A percentile compares a stretch with the other conserved stretches of the same genome.
These are phyloP conservation scores for Halcyon senegalensis DNA, from an alignment of 2,113 vertebrate species.

Conservation along the genomic window DNA sequence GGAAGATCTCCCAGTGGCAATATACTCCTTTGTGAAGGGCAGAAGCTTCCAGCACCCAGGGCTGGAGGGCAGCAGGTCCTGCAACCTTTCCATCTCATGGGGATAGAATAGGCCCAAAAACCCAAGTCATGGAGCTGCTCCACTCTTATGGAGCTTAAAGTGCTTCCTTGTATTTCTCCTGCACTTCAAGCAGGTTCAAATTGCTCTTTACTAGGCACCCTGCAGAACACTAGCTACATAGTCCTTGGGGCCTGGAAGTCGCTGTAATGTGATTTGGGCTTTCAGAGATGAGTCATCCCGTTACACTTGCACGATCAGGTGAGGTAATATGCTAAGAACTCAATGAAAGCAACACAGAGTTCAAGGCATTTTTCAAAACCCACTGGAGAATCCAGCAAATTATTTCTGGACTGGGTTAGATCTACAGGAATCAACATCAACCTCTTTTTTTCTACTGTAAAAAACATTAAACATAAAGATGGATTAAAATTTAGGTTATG, in stretches of 20 bases:
- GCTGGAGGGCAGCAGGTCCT: background rate
- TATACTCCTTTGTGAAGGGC: background rate
- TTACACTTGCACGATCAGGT: background rate
- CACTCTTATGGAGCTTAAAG: background rate
- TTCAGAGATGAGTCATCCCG: background rate
- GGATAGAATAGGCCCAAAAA: background rate
- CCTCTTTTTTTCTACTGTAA: background rate
- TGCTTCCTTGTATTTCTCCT: background rate
- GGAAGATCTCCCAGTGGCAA: background rate
- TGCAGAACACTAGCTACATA: background rate
- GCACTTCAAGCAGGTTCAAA: background rate
- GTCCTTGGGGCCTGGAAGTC: background rate
- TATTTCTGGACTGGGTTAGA: background rate
- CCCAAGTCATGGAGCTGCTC: background rate
- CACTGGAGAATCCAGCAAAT: background rate
- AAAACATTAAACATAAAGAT: background rate
- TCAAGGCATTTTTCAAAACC: background rate
- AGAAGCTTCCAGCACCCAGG: background rate
- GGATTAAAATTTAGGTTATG: background rate
- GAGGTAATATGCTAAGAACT: background rate
- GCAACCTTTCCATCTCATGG: background rate
- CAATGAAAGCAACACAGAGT: background rate
- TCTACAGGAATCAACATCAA: background rate
- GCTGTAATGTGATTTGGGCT: background rate
- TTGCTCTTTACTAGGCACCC: background rate